A percentile compares a stretch with the other conserved stretches of the same genome.
Evolutionary conservation across 1,140 invertebrate species (phyloP).

Genomic region (Ptiloglossa arizonensis): DNA sequence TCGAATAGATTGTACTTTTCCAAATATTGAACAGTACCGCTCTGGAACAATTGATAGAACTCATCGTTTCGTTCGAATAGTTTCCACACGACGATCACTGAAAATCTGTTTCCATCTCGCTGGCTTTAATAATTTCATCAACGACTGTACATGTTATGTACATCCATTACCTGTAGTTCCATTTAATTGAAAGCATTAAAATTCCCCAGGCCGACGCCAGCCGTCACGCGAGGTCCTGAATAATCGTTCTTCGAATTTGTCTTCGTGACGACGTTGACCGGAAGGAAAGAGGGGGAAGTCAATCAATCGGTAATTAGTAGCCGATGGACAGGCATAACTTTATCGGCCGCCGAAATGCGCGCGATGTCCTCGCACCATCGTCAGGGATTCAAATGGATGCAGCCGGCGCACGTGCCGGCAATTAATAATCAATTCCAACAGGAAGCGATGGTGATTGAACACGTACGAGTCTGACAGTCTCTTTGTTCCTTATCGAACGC

Average conservation of each 20-base stretch:
- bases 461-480: constrained; percentile 58
- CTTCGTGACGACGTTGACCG: constrained; percentile 11
- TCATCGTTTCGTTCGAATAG: too few species aligned
- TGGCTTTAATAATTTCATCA: too few species aligned
- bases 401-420: constrained; percentile 54
- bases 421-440: constrained; percentile 64
- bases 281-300: constrained; percentile 47
- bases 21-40: too few species aligned
- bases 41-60: too few species aligned
- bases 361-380: constrained; percentile 49
- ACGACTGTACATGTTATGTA: too few species aligned
- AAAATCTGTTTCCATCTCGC: too few species aligned
- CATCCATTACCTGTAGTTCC: too few species aligned
- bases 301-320: constrained; percentile 66
- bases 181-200: not conserved
- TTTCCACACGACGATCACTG: too few species aligned
- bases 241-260: constrained; percentile 40
- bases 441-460: constrained; percentile 56
- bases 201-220: not conserved
- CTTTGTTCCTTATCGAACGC: constrained; percentile 57
- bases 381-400: constrained; percentile 57
- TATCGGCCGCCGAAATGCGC: constrained; percentile 57
- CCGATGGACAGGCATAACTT: constrained; percentile 64
- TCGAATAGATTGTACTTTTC: too few species aligned
- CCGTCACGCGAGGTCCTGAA: not conserved